Conservation (phyloP, 1,140 invertebrate species). For the Aplysia californica region DNA sequence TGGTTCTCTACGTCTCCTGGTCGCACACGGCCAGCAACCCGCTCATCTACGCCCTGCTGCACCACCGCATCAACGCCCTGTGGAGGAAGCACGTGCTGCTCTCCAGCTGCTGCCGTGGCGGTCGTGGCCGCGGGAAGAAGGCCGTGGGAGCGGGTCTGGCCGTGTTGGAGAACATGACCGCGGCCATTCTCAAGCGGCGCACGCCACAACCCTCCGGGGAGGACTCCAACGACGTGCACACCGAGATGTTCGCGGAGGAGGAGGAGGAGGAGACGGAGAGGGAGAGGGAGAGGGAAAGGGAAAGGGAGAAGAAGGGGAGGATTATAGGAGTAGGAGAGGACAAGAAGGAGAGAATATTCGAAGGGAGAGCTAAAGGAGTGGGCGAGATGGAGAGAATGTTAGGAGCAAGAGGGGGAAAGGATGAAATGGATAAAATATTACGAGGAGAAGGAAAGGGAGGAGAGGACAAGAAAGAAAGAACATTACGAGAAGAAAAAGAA, state of each 20-base stretch:
- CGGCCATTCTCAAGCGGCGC: no score
- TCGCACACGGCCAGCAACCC: conserved; percentile 36
- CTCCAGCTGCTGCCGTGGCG: not conserved
- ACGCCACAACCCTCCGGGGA: no score
- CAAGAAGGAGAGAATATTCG: no score
- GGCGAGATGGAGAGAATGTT: no score
- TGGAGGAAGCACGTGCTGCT: not conserved
- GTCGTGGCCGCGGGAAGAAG: not conserved
- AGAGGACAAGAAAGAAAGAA: no score
- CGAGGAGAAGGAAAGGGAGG: no score
- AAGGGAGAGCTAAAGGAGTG: no score
- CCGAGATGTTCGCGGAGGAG: not conserved
- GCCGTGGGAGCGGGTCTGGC: not conserved
- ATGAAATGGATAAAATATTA: no score
- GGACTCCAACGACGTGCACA: no score
- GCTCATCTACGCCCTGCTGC: conserved; percentile 34
- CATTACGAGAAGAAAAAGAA: no score
- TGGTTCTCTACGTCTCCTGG: conserved; percentile 36
- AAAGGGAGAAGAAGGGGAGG: not conserved
- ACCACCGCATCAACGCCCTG: conserved; percentile 2
- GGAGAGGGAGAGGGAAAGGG: not conserved
- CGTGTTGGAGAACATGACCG: no score
- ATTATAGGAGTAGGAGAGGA: not conserved
- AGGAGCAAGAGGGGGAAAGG: no score
- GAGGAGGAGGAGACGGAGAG: not conserved